Evolutionary conservation across 2,888 invertebrate genomes (phyloP).

Genomic region (Euspilapteryx auroguttella): DNA sequence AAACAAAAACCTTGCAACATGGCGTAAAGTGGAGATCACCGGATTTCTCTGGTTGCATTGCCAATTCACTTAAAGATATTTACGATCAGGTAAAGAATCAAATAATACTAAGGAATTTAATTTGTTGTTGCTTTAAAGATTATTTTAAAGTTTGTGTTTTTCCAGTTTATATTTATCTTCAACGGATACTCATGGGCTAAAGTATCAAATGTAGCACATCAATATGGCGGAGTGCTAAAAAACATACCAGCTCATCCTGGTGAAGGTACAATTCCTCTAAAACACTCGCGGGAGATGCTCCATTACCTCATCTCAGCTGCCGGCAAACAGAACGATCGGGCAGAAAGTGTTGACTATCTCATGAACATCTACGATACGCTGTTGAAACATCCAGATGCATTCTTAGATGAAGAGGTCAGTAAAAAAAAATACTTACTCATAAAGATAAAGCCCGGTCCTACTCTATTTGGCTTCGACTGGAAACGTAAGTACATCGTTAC

Average conservation of each 20-base stretch:
- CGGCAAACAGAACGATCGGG: conserved; percentile 25
- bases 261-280: conserved; percentile 65
- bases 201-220: conserved; percentile 54
- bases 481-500: too few relatives aligned
- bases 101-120: conserved; percentile 4
- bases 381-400: conserved; percentile 58
- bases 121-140: background rate
- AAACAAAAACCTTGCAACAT: conserved; percentile 47
- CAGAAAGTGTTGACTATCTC: conserved; percentile 66
- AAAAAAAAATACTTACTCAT: conserved; percentile 3
- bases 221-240: conserved; percentile 56
- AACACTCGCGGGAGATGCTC: conserved; percentile 60
- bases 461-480: too few relatives aligned
- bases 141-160: too few relatives aligned
- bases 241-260: conserved; percentile 61
- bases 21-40: conserved; percentile 75
- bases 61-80: conserved; percentile 64
- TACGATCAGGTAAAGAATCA: conserved; percentile 60
- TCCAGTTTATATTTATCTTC: conserved; percentile 35
- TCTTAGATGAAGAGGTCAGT: conserved; percentile 73
- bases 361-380: conserved; percentile 54
- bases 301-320: conserved; percentile 43
- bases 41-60: conserved; percentile 75
- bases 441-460: background rate
- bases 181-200: conserved; percentile 68